Evolutionary conservation across 1,140 invertebrate species (phyloP), one percentile per base, ranked within the genome.

Genomic region (Drosophila gunungcola): DNA sequence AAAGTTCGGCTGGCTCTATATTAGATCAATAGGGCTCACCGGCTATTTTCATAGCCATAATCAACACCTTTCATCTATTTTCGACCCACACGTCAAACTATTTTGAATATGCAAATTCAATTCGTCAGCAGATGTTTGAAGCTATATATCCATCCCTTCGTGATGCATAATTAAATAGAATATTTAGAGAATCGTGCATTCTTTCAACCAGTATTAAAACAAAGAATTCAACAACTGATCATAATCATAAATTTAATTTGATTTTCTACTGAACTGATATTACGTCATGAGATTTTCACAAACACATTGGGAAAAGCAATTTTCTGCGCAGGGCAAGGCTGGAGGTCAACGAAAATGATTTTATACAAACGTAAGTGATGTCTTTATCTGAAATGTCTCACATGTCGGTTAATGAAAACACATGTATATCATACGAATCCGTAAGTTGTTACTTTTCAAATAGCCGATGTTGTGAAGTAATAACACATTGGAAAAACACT

Each of bases 401-500:
- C 67, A 70, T 68, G 67, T 70, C 42, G 16, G 65, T 70, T 69
- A 69, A 16, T 46, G 16, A 56, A 69, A 72, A 72, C 65, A 70
- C 67, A 72, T 70, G 43, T 57, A 43, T 36, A 65, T 43, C 39
- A 21, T 45, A 45, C 38, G 39, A 16, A 55, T 72, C 52, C 52
- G 38, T 64, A 70, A 48, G 68, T 34, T 72, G 55, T 70, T 56
- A 70, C 51, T 49, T 46, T 57, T 72, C 27, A 57, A 70, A 72
- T 57, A 70, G 68, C 65, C 52, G 48, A 68, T 69, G 48, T 55
- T 70, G 67, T 70, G 49, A 70, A 70, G 63, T 70, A 48, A 38
- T 39, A 70, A 69, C 67, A 70, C 63, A 70, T 70, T 70, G 67
- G 43, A 70, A 70, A 55, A 70, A 56, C 67, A 70, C 67, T 70